These are phyloP conservation scores for Camelus dromedarius DNA, from an alignment of 2,113 vertebrate species.

Conservation along the genomic window DNA sequence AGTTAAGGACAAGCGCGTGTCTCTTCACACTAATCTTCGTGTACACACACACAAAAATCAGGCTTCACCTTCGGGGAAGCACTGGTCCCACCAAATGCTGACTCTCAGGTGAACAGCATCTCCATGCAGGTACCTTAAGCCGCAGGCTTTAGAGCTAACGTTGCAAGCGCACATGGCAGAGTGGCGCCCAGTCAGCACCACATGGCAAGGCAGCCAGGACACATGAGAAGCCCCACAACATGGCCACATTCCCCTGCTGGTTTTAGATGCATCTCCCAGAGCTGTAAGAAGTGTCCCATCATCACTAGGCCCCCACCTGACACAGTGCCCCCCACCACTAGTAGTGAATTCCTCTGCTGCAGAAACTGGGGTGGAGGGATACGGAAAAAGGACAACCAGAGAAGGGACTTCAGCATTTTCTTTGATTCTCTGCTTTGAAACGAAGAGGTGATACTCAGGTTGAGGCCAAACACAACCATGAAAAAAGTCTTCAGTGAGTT, in stretches of 20 bases:
- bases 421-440: conserved; percentile 21
- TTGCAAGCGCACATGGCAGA: not conserved
- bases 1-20: not conserved
- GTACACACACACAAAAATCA: not conserved
- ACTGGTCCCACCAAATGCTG: not conserved
- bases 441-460: not conserved
- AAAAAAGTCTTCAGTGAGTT: not conserved
- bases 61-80: not conserved
- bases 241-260: not conserved
- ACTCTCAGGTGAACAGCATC: too few relatives aligned
- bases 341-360: not conserved
- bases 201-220: not conserved
- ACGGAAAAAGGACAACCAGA: not conserved
- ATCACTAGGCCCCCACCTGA: not conserved
- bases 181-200: not conserved
- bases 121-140: not conserved
- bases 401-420: not conserved
- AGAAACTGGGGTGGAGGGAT: not conserved
- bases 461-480: not conserved
- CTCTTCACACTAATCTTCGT: not conserved
- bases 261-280: not conserved
- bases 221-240: not conserved
- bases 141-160: not conserved
- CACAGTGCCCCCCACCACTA: not conserved
- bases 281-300: not conserved